A percentile compares a stretch with the other conserved stretches of the same genome.
Conservation (phyloP, 2,888 invertebrate genomes). For the Phragmatobia fuliginosa region DNA sequence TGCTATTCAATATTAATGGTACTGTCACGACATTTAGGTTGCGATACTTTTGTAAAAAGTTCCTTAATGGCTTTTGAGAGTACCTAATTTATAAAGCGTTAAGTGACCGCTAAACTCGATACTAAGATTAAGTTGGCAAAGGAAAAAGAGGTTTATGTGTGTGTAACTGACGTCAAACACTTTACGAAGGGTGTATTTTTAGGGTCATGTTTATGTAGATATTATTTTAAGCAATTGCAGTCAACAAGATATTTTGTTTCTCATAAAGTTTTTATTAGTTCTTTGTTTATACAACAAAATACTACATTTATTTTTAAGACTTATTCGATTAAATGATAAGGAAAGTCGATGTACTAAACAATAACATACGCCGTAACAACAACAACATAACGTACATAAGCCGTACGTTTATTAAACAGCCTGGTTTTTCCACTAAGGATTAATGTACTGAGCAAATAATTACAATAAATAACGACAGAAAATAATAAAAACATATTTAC, state of each 20-base stretch:
- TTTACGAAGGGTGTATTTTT: neutral
- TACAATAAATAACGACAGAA: slow-evolving; percentile 4
- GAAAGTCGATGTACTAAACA: slow-evolving; percentile 1
- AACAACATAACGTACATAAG: no score
- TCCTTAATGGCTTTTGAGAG: neutral
- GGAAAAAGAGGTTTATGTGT: neutral
- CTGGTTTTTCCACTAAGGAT: slow-evolving; percentile 6
- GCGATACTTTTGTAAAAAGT: neutral
- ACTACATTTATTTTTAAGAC: neutral
- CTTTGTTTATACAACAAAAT: neutral
- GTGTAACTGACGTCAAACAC: neutral
- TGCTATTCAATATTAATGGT: slow-evolving; percentile 13
- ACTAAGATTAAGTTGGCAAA: neutral
- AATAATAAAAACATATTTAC: neutral
- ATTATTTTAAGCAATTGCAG: neutral
- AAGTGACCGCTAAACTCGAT: neutral
- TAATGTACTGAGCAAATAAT: slow-evolving; percentile 3
- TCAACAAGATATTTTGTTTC: neutral
- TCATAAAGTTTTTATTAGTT: neutral
- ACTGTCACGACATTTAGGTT: slow-evolving; percentile 6
- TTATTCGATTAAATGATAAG: neutral
- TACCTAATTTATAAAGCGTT: neutral
- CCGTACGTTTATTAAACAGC: neutral
- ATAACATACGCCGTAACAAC: slow-evolving; percentile 2
- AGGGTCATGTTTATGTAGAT: neutral